Conservation (phyloP, 2,888 invertebrate genomes). For the Sarcophaga caerulescens region DNA sequence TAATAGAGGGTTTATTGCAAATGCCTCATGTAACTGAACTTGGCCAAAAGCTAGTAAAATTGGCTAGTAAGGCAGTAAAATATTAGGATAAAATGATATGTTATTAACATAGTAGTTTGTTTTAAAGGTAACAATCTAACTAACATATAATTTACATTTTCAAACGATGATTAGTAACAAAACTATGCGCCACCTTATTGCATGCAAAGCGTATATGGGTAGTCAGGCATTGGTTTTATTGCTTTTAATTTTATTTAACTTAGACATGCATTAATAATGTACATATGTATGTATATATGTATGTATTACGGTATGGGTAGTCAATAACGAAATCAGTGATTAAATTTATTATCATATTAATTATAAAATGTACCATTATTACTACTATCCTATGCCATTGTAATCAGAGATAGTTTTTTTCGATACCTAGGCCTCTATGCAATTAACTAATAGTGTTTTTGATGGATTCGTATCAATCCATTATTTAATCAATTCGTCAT, state of each 20-base stretch:
- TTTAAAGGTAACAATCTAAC: neutral
- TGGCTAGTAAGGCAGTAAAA: neutral
- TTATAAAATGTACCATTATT: neutral
- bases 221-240: neutral
- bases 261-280: neutral
- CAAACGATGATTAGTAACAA: neutral
- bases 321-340: constrained; percentile 10
- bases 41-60: neutral
- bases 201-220: neutral
- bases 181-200: neutral
- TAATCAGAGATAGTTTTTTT: too few species aligned
- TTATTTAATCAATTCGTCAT: neutral
- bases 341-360: constrained; percentile 41
- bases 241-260: constrained; percentile 16
- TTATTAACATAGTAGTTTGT: neutral
- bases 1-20: constrained; percentile 14
- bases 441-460: neutral
- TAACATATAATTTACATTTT: neutral
- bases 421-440: neutral
- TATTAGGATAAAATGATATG: neutral
- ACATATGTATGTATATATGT: too few species aligned
- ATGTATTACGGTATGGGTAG: neutral
- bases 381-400: too few species aligned
- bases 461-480: neutral
- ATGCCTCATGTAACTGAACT: constrained; percentile 4